Base-by-base conservation (phyloP, 2,797 vertebrate species). In the Neosalanx taihuensis region DNA sequence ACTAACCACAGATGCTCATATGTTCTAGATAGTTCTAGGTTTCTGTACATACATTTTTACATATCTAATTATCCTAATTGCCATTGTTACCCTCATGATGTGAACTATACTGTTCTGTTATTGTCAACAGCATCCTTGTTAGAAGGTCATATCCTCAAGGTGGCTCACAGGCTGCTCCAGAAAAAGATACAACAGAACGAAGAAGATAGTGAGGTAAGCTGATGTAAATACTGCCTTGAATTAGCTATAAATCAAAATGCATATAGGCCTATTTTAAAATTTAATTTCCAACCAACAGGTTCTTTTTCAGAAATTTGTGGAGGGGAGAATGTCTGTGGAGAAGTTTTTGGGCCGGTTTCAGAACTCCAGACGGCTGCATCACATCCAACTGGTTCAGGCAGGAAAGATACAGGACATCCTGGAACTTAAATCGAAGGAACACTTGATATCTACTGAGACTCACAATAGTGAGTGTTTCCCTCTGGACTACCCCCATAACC, bases 281-380 rank as follows among this genome's bases (percentile, higher is more conserved):
- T 9, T 58, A 1, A 76, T 35, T 71, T 58, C 12, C 6, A 67
- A 46, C 33, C 12, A 64, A 71, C 74, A 91, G 89, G 75, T 78
- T 70, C 71, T 87, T 30, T 79, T 84, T 70, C 75, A 87, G 41
- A 84, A 29, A 64, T 88, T 89, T 71, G 67, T 65, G 5, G 84
- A 84, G 17, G 70, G 83, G 58, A 78, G 82, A 71, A 69, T 72
- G 4, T 23, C 71, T 0, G 23, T 79, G 71, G 70, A 53, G 56
- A 72, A 84, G 37, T 90, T 89, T 74, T 57, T 88, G 66, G 76
- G 84, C 20, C 71, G 70, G 4, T 89, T 87, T 68, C 76, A 82
- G 64, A 70, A 20, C 51, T 67, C 26, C 9, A 74, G 67, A 33
- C 82, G 70, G 76, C 70, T 78, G 53, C 81, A 85, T 35, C 83